phyloP scores from a whole-genome alignment of 2,888 invertebrate genomes.

The Drosophila ustulata region DNA sequence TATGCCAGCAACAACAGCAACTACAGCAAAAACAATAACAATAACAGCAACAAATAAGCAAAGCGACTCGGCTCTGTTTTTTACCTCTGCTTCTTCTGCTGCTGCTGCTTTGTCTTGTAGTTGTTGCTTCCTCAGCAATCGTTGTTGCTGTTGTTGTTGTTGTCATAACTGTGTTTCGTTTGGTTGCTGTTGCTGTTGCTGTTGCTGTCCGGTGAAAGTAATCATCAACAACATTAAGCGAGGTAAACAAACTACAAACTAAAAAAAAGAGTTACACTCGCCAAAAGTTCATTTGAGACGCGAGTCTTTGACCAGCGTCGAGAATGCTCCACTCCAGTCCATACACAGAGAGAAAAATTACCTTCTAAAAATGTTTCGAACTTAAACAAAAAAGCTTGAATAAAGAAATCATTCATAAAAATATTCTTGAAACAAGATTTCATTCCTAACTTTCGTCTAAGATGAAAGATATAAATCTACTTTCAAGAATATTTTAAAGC shows the following conservation, averaged over 20 bases:
- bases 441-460: no score
- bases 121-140: conserved; percentile 55
- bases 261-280: conserved; percentile 66
- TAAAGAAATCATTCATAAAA: no score
- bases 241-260: conserved; percentile 65
- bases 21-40: conserved; percentile 30
- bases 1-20: conserved; percentile 58
- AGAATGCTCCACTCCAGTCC: conserved; percentile 34
- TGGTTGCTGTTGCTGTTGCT: conserved; percentile 63
- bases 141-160: conserved; percentile 53
- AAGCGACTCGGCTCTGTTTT: conserved; percentile 55
- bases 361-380: no score
- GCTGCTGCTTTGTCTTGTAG: conserved; percentile 6
- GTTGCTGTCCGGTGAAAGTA: conserved; percentile 78
- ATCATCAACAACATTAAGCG: conserved; percentile 72
- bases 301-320: conserved; percentile 30
- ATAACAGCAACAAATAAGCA: conserved; percentile 48
- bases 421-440: no score
- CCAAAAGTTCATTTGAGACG: conserved; percentile 58
- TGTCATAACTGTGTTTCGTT: conserved; percentile 75
- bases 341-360: background rate
- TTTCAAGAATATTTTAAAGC: no score
- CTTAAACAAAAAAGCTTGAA: no score
- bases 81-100: conserved; percentile 31
- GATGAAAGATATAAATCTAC: no score